Percentiles rank a stretch among this genome's conserved stretches.
These are phyloP conservation scores for Benitochromis conjunctus DNA, from an alignment of 2,113 vertebrate genomes.

Conservation along the genomic window DNA sequence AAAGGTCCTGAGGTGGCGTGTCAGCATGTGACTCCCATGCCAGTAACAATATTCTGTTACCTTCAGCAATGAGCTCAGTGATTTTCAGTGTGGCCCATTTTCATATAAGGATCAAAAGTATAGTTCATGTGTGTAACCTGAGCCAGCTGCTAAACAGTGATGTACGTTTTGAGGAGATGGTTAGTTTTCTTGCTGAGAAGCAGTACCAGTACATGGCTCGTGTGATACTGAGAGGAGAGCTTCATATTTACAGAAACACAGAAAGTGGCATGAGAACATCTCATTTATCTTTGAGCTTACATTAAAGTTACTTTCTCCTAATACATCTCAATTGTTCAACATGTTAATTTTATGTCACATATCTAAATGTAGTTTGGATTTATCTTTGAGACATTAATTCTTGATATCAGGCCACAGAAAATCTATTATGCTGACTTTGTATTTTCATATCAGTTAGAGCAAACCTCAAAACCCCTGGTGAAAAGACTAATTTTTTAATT, in stretches of 20 bases:
- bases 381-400: too few relatives aligned
- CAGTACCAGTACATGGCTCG: neutral
- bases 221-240: neutral
- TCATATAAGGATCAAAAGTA: neutral
- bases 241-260: neutral
- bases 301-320: accelerated
- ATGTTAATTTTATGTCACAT: neutral
- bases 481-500: too few relatives aligned
- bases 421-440: accelerated
- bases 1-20: neutral
- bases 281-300: neutral
- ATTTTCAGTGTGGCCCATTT: neutral
- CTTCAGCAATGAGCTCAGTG: neutral
- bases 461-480: accelerated
- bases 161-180: neutral
- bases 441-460: neutral
- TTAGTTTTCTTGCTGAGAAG: neutral
- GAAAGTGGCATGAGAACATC: neutral
- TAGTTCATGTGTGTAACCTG: neutral
- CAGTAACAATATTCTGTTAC: neutral
- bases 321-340: neutral
- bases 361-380: neutral
- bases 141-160: neutral
- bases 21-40: accelerated
- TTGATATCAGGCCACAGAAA: neutral